phyloP scores from a whole-genome alignment of 2,888 invertebrate species.

The Bugula neritina region DNA sequence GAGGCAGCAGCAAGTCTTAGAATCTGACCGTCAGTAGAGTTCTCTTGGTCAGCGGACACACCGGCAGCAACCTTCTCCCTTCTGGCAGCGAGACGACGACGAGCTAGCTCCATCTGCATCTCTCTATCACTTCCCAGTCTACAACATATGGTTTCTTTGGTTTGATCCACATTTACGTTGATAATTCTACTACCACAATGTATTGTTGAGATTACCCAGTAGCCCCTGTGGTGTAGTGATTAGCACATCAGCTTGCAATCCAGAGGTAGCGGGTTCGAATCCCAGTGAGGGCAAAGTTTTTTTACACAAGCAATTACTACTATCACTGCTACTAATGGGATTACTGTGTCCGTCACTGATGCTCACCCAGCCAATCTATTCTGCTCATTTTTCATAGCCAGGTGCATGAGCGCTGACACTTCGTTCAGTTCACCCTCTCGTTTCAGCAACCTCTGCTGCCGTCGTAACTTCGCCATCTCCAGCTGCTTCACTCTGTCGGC shows the following conservation, averaged over 20 bases:
- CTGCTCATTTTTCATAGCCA: constrained; percentile 28
- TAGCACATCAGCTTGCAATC: too few species aligned
- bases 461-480: constrained; percentile 37
- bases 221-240: too few species aligned
- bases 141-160: background rate
- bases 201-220: too few species aligned
- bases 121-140: constrained; percentile 34
- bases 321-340: too few species aligned
- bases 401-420: constrained; percentile 36
- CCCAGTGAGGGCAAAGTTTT: too few species aligned
- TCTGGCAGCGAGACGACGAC: constrained; percentile 1
- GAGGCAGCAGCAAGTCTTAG: too few species aligned
- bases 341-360: too few species aligned
- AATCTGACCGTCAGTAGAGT: background rate
- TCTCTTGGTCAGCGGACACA: background rate
- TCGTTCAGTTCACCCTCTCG: constrained; percentile 41
- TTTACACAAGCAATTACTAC: too few species aligned
- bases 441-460: constrained; percentile 37
- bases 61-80: background rate
- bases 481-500: constrained; percentile 38
- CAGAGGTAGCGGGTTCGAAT: too few species aligned
- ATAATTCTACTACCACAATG: too few species aligned
- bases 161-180: too few species aligned
- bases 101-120: constrained; percentile 34
- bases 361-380: constrained; percentile 29